phyloP scores from a whole-genome alignment of 1,140 invertebrate genomes.

The Octopus sinensis region DNA sequence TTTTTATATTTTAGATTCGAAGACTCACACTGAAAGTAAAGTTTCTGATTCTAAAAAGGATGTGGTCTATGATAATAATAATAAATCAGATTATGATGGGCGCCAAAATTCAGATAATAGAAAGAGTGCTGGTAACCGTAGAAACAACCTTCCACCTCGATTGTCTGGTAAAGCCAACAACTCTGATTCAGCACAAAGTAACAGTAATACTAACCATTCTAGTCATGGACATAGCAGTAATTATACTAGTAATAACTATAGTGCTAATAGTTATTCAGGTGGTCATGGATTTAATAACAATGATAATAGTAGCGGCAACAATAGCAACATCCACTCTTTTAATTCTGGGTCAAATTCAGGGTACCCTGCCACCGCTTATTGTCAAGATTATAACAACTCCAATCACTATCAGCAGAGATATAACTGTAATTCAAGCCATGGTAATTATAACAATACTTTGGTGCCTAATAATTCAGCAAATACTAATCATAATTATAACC shows the following conservation, averaged over 20 bases:
- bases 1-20: background rate
- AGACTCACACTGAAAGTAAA: background rate
- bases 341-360: background rate
- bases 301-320: background rate
- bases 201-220: background rate
- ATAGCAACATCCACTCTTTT: background rate
- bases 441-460: background rate
- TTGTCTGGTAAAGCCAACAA: slow-evolving; percentile 19
- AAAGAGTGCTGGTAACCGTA: slow-evolving; percentile 11
- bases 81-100: background rate
- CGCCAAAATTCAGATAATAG: background rate
- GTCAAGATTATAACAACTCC: background rate
- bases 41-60: background rate
- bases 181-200: background rate
- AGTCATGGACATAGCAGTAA: background rate
- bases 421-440: background rate
- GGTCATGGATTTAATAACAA: background rate
- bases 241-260: background rate
- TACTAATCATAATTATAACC: background rate
- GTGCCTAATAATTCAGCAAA: background rate
- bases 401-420: background rate
- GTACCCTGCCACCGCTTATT: background rate
- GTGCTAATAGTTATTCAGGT: background rate
- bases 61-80: background rate
- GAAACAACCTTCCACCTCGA: slow-evolving; percentile 25